Conservation (phyloP, 2,797 vertebrate species). For the Sebastes minor region DNA sequence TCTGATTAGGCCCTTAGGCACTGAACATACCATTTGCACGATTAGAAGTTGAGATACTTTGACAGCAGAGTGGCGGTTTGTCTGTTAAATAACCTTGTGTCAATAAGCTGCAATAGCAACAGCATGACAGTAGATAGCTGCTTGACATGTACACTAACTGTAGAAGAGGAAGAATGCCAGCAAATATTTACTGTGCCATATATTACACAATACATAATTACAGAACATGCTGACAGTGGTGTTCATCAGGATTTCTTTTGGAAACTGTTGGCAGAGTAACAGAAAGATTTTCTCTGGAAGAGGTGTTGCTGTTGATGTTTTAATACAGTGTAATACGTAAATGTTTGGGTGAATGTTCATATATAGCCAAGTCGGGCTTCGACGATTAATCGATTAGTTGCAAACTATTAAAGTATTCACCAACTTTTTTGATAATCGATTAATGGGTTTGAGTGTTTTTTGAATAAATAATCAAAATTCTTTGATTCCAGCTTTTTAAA, state of each 20-base stretch:
- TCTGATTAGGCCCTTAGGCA: too few relatives aligned
- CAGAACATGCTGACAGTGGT: background rate
- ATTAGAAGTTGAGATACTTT: background rate
- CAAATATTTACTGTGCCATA: background rate
- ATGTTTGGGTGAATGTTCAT: background rate
- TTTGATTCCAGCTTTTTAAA: too few relatives aligned
- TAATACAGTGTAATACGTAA: background rate
- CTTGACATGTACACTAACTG: background rate
- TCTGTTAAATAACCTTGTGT: background rate
- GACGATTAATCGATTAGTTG: background rate
- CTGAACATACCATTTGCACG: background rate
- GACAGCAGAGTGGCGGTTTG: background rate
- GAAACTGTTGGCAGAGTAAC: background rate
- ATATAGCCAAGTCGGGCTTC: background rate
- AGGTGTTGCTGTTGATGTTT: background rate
- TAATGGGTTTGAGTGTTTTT: too few relatives aligned
- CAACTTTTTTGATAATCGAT: too few relatives aligned
- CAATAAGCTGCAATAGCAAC: background rate
- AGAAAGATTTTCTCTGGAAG: background rate
- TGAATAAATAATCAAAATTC: too few relatives aligned
- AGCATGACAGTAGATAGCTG: background rate
- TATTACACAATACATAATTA: background rate
- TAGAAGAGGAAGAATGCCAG: background rate
- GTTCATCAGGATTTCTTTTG: background rate
- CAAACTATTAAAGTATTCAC: fast-evolving